A percentile compares a stretch with the other conserved stretches of the same genome.
Evolutionary conservation across 2,113 vertebrate species (phyloP).

Genomic region (Poeciliopsis occidentalis): DNA sequence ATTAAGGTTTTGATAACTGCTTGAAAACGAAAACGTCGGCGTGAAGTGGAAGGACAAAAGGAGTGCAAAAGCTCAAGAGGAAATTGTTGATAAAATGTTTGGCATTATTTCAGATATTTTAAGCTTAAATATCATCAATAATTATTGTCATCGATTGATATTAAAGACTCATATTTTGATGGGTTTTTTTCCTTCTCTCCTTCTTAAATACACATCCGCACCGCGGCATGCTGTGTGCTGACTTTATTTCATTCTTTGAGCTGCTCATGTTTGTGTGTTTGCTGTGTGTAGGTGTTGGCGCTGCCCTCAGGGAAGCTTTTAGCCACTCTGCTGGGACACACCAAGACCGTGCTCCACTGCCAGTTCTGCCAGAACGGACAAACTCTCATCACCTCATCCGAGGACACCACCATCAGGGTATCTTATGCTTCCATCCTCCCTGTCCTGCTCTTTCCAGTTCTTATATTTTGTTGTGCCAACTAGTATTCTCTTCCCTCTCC

Average conservation of each 20-base stretch:
- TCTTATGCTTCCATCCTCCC: conserved; percentile 58
- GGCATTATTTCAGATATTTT: too few species aligned
- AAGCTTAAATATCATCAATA: not conserved
- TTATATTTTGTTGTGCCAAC: not conserved
- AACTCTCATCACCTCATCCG: conserved; percentile 88
- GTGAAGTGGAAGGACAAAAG: too few species aligned
- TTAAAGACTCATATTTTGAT: too few species aligned
- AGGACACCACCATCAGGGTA: conserved; percentile 89
- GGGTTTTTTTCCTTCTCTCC: not conserved
- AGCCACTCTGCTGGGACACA: conserved; percentile 79
- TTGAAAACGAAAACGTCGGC: too few species aligned
- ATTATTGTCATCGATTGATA: not conserved
- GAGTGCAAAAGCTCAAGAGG: too few species aligned
- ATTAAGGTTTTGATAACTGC: too few species aligned
- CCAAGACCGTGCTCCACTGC: conserved; percentile 84
- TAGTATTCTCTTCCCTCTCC: conserved; percentile 9
- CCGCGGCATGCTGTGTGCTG: not conserved
- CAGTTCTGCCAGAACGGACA: conserved; percentile 84
- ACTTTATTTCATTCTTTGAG: not conserved
- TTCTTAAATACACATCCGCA: not conserved
- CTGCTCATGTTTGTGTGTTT: conserved; percentile 8
- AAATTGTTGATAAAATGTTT: too few species aligned
- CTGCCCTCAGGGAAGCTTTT: conserved; percentile 82
- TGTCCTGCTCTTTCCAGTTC: not conserved
- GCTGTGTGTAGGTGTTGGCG: conserved; percentile 83